These are phyloP conservation scores for Perccottus glenii DNA, from an alignment of 2,113 vertebrate species.

Conservation along the genomic window DNA sequence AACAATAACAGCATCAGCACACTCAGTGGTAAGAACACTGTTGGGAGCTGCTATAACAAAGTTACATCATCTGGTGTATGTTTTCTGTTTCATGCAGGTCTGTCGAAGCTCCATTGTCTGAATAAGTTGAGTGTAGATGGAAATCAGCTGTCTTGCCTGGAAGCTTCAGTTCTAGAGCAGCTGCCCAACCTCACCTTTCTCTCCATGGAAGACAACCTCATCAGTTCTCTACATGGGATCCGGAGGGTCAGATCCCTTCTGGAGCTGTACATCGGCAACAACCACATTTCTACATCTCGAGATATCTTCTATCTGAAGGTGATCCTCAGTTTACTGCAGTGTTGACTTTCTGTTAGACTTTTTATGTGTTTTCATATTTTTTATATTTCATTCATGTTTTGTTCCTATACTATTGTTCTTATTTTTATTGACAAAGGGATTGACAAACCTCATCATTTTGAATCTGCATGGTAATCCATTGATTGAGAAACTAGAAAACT, in stretches of 20 bases:
- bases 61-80: conserved; percentile 4
- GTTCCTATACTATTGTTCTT: not conserved
- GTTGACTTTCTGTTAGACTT: no score
- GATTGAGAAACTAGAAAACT: conserved; percentile 84
- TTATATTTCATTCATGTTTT: not conserved
- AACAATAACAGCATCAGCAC: conserved; percentile 84
- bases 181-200: conserved; percentile 83
- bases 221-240: conserved; percentile 81
- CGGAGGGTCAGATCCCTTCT: conserved; percentile 80
- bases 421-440: conserved; percentile 63
- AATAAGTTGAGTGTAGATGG: conserved; percentile 83
- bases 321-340: not conserved
- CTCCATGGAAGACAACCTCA: conserved; percentile 85
- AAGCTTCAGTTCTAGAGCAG: conserved; percentile 76
- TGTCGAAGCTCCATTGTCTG: conserved; percentile 80
- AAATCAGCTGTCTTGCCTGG: conserved; percentile 82
- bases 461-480: conserved; percentile 84
- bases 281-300: conserved; percentile 80
- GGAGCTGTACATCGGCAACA: conserved; percentile 86
- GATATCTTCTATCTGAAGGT: conserved; percentile 87
- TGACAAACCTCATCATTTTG: conserved; percentile 85
- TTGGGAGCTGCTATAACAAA: not conserved
- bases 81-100: conserved; percentile 72
- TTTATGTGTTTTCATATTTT: not conserved
- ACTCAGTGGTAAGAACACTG: conserved; percentile 77